Evolutionary conservation across 2,113 vertebrate species (phyloP), one percentile per base, ranked within the genome.

Genomic region (Argyrosomus japonicus): DNA sequence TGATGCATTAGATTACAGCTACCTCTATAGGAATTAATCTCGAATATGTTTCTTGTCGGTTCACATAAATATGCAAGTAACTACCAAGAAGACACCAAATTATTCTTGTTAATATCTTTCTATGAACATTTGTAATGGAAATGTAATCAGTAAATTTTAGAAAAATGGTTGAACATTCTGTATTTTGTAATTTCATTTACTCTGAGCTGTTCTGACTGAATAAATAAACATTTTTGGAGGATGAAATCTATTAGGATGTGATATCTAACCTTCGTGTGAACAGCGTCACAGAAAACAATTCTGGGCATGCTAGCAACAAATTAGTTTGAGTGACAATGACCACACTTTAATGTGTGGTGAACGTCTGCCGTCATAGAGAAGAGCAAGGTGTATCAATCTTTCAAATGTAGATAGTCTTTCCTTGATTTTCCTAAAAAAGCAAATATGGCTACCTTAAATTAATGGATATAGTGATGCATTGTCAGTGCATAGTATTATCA

Each of bases 101-200:
- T 45, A 67, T 47, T 65, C 62, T 43, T 17, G 11, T 40, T 47
- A 48, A 67, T 57, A 57, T 56, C 18, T 68, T 18, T 23, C 53
- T 8, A 11, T 29, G 19, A 67, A 29, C 12, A 58, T 68, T 47
- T 77, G 40, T 57, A 57, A 77, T 58, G 62, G 67, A 77, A 58
- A 68, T 58, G 19, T 58, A 32, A 58, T 68, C 63, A 48, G 61
- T 6, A 12, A 11, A 19, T 48, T 58, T 2, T n/a, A 50, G 27
- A 51, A 23, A 36, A 13, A 25, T 8, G 0, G 8, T 74, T 62
- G 9, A 71, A 23, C 23, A 32, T 61, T 63, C 21, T 47, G n/a
- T 25, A 18, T 45, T 64, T 64, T 43, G 62, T n/a, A 64, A 12
- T 63, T 15, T 25, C 9, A 48, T 47, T 18, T 64, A 43, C 11